phyloP scores from a whole-genome alignment of 2,797 vertebrate species.

The Bradypodion pumilum region DNA sequence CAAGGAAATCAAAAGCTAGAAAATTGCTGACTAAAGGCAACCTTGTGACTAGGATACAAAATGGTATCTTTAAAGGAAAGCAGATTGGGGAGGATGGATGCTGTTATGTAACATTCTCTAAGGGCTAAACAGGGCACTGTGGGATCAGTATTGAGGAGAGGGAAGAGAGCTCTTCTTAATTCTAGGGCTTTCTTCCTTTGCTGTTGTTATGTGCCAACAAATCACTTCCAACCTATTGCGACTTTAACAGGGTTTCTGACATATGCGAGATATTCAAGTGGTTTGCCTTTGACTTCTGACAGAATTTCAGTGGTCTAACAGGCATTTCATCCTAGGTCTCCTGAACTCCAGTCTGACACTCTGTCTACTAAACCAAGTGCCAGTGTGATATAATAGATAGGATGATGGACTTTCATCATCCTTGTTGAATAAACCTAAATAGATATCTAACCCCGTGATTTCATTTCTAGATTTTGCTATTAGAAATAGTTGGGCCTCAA shows the following conservation, averaged over 20 bases:
- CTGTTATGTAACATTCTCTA: conserved; percentile 55
- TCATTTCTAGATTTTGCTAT: background rate
- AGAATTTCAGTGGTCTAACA: too few relatives aligned
- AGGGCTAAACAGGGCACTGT: background rate
- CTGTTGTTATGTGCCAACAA: background rate
- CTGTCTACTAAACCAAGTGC: too few relatives aligned
- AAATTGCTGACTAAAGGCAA: conserved; percentile 75
- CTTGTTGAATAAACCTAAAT: background rate
- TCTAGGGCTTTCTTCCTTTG: background rate
- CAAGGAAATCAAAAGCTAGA: conserved; percentile 67
- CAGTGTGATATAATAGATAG: too few relatives aligned
- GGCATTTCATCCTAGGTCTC: too few relatives aligned
- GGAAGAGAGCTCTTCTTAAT: background rate
- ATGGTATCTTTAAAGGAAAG: conserved; percentile 72
- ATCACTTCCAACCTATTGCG: too few relatives aligned
- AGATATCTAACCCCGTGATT: background rate
- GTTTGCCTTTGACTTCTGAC: too few relatives aligned
- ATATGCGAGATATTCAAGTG: too few relatives aligned
- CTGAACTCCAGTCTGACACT: too few relatives aligned
- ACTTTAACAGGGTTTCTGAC: too few relatives aligned
- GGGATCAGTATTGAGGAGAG: background rate
- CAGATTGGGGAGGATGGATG: conserved; percentile 51
- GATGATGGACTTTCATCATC: background rate
- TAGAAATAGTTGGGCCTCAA: background rate
- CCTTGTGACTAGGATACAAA: conserved; percentile 62